Conservation (phyloP, 2,113 vertebrate species). For the Alces alces region DNA sequence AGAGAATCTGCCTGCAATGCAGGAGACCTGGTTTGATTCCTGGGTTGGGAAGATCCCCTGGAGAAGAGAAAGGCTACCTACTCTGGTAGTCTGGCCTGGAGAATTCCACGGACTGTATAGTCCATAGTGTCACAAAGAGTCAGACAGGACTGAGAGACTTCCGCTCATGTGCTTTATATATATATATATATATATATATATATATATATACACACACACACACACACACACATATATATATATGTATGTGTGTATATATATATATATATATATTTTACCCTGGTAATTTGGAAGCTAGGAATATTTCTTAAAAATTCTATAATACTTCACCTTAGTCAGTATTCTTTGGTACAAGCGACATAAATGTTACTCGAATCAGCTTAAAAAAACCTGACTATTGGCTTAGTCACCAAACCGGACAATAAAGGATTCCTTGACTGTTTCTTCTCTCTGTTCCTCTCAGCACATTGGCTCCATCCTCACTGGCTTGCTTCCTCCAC, state of each 20-base stretch:
- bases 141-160: not conserved
- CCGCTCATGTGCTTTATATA: not conserved
- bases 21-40: not conserved
- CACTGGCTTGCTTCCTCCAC: fast-evolving
- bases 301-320: not conserved
- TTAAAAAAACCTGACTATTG: no score
- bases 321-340: not conserved
- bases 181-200: not conserved
- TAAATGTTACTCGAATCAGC: not conserved
- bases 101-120: not conserved
- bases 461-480: not conserved
- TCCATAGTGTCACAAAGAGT: not conserved
- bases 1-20: not conserved
- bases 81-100: not conserved
- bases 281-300: not conserved
- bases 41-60: not conserved
- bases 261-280: fast-evolving
- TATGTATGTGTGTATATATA: not conserved
- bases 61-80: not conserved
- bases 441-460: not conserved
- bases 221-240: not conserved
- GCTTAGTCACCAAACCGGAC: not conserved
- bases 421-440: not conserved
- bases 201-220: not conserved
- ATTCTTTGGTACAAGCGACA: not conserved